Base-by-base conservation (phyloP, 2,797 vertebrate genomes). In the Leptoclinus maculatus region DNA sequence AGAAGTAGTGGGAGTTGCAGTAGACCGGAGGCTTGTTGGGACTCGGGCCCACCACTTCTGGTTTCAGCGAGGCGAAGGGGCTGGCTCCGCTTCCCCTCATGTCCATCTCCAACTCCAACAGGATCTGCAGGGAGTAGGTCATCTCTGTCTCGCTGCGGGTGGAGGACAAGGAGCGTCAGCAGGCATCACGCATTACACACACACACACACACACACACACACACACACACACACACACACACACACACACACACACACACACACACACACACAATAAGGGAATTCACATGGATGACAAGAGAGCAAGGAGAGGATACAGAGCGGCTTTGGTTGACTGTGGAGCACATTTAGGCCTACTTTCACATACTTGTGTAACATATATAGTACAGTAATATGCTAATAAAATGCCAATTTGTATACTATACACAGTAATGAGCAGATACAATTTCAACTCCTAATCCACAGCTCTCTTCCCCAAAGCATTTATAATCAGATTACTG, bases 71-170 rank as follows among this genome's bases (percentile, higher is more conserved):
- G 1, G 91, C 72, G 0, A 99, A 99, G 8, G 97, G 97, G 77
- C 97, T 97, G 21, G 89, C 83, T 5, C 96, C 96, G 0, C 92
- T 96, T 54, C 93, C 91, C 76, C 94, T 91, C 82, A 99, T 63
- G 79, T 94, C 90, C 11, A 74, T 92, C 89, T 98, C 97, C 57
- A 99, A 77, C 93, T 99, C 95, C 85, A 90, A 53, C 64, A 99
- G 94, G 89, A 98, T 96, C 93, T 97, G 96, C 85, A 99, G 92
- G 14, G 97, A 97, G 80, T 96, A 95, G 73, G 96, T 95, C 93
- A 98, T 94, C 91, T 98, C 97, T 54, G 95, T 93, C 79, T 97
- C 95, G 1, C 98, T 99, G 93, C 21, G 47, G 63, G 69, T 0
- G 27, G 43, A 78, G 3, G 78, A 47, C 6, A 29, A 78, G 58